Percentiles rank a stretch among this genome's conserved stretches.
Conservation (phyloP, 2,113 vertebrate species). For the Stigmatopora nigra region DNA sequence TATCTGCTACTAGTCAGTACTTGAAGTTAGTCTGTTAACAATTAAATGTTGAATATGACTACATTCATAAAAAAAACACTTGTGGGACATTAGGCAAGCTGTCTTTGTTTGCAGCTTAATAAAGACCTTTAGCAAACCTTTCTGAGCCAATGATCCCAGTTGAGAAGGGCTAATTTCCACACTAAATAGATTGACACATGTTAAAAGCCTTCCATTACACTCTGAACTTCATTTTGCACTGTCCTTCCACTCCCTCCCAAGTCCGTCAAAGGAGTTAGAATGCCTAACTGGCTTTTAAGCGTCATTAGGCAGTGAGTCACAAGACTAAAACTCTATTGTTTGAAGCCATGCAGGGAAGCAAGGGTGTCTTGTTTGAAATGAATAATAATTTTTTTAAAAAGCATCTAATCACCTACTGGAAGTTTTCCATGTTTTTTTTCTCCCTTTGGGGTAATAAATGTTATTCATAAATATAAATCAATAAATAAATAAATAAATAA, state of each 20-base stretch:
- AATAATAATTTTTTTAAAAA: constrained; percentile 3
- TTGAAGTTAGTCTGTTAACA: too few species aligned
- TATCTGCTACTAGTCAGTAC: too few species aligned
- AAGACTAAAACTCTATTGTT: constrained; percentile 19
- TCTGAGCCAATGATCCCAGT: constrained; percentile 1
- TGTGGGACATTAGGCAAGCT: not conserved
- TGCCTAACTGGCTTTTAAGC: constrained; percentile 34
- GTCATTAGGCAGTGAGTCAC: constrained; percentile 52
- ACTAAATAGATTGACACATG: constrained; percentile 26
- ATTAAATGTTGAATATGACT: not conserved
- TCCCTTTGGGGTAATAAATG: too few species aligned
- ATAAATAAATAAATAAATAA: too few species aligned
- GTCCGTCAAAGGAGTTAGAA: constrained; percentile 27
- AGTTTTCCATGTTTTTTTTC: too few species aligned
- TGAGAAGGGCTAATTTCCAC: constrained; percentile 29
- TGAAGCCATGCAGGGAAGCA: constrained; percentile 22
- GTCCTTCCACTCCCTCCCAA: constrained; percentile 28
- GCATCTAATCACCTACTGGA: constrained; percentile 9
- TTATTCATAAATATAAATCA: too few species aligned
- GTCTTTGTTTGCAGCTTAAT: not conserved
- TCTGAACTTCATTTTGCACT: constrained; percentile 39
- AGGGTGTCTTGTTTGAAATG: constrained; percentile 29
- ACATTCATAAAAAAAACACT: not conserved
- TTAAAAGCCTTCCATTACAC: constrained; percentile 39
- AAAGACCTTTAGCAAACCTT: constrained; percentile 11